Base-by-base conservation (phyloP, 2,888 invertebrate genomes). In the Drosophila imparisetae region DNA sequence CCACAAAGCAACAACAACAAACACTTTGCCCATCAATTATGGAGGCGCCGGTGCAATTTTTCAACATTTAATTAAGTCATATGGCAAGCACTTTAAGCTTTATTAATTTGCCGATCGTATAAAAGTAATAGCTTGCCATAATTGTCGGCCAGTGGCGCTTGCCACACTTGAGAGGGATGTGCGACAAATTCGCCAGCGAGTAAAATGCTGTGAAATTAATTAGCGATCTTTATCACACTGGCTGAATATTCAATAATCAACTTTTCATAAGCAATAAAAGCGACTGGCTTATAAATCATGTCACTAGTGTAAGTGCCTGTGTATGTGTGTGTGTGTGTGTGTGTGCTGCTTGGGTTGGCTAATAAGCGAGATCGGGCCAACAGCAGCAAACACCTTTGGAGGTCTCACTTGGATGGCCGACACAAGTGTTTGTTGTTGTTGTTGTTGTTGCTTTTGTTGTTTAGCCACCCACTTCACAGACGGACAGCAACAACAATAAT, bases 41-140 rank as follows among this genome's bases (percentile, higher is more conserved):
- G 61, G 30, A 49, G 70, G 69, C 73, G 71, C 70, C 69, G 50
- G 53, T 78, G 78, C 76, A 73, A 84, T 80, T 85, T 80, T 87
- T 84, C 78, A 87, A 75, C 73, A 85, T 84, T 80, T 87, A 87
- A 89, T 89, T 82, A 85, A 85, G 85, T 87, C 83, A 78, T 74
- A 77, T 65, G 78, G 78, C 75, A 77, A 68, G 53, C 81, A 84
- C 80, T 84, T 81, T 75, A 81, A 84, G 89, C 86, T 66, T 89
- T 85, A 85, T 85, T 85, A 85, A 85, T 85, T 89, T 66, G 67
- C 67, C 78, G 73, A 87, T 81, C 90, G 70, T 74, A 75, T 66
- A 66, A 66, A 84, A 83, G 64, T 80, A 80, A 81, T 83, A 69
- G 74, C 65, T 69, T 59, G 63, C 52, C 66, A 61, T 80, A 80